These are phyloP conservation scores for Tupaia chinensis DNA, from an alignment of 2,113 vertebrate genomes.

Conservation along the genomic window DNA sequence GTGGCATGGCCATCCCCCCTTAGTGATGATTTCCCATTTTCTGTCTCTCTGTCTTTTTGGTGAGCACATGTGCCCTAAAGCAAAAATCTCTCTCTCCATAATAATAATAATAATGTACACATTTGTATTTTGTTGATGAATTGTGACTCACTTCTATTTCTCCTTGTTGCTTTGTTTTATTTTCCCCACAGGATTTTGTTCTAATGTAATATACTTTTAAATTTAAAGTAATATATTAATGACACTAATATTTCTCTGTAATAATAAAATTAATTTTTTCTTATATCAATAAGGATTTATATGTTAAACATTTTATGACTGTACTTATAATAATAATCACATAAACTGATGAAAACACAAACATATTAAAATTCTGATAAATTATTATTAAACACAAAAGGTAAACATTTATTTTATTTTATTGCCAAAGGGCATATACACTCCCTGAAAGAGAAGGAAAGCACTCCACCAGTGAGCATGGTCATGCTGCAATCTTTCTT, in stretches of 20 bases:
- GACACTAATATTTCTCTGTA: conserved; percentile 21
- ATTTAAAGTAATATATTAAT: conserved; percentile 20
- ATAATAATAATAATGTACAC: no score
- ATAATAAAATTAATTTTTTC: conserved; percentile 1
- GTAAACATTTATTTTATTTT: conserved; percentile 14
- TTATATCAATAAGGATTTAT: conserved; percentile 33
- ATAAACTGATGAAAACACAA: background rate
- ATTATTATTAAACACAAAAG: background rate
- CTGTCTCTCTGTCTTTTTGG: no score
- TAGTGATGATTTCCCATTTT: no score
- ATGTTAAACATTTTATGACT: background rate
- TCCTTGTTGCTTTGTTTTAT: conserved; percentile 45
- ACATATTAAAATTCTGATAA: conserved; percentile 24
- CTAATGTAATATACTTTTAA: background rate
- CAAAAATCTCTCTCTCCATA: no score
- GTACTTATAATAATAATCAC: background rate
- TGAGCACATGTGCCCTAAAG: no score
- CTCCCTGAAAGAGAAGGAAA: no score
- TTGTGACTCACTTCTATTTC: conserved; percentile 35
- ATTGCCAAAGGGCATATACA: no score
- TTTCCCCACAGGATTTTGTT: conserved; percentile 42
- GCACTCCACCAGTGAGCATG: no score
- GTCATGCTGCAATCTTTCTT: no score
- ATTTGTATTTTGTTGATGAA: conserved; percentile 38
- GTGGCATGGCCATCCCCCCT: no score